phyloP scores from a whole-genome alignment of 1,140 invertebrate genomes.

The Sipha flava region DNA sequence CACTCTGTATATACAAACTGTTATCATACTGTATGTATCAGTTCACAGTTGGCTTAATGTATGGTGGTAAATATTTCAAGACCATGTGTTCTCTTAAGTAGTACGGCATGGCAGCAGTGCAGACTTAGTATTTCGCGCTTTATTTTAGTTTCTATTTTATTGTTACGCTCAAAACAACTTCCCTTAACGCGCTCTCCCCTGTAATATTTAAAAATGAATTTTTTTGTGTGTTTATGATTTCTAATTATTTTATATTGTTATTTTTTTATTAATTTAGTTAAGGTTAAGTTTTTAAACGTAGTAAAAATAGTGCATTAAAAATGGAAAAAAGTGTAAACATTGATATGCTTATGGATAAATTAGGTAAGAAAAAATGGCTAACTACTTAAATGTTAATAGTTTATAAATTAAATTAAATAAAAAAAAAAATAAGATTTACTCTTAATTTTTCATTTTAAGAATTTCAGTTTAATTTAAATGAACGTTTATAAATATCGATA shows the following conservation, averaged over 20 bases:
- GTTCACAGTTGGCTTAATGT: not conserved
- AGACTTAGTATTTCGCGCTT: not conserved
- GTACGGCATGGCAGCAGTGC: not conserved
- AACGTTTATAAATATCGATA: no score
- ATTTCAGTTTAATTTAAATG: no score
- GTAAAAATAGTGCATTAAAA: not conserved
- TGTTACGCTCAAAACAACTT: not conserved
- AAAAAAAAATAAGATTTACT: no score
- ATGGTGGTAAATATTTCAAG: not conserved
- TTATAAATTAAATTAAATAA: no score
- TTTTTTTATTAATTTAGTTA: not conserved
- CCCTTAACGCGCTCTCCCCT: not conserved
- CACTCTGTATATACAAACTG: not conserved
- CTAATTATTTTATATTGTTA: not conserved
- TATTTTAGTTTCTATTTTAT: not conserved
- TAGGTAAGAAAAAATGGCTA: constrained; percentile 17
- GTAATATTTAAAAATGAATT: not conserved
- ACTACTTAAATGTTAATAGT: no score
- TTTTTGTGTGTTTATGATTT: not conserved
- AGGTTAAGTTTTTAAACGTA: not conserved
- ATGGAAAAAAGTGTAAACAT: constrained; percentile 8
- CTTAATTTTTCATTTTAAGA: no score
- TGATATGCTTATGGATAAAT: not conserved
- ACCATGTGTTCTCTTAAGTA: constrained; percentile 26
- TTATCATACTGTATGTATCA: not conserved